Conservation (phyloP, 2,113 vertebrate genomes). For the Podarcis raffonei region DNA sequence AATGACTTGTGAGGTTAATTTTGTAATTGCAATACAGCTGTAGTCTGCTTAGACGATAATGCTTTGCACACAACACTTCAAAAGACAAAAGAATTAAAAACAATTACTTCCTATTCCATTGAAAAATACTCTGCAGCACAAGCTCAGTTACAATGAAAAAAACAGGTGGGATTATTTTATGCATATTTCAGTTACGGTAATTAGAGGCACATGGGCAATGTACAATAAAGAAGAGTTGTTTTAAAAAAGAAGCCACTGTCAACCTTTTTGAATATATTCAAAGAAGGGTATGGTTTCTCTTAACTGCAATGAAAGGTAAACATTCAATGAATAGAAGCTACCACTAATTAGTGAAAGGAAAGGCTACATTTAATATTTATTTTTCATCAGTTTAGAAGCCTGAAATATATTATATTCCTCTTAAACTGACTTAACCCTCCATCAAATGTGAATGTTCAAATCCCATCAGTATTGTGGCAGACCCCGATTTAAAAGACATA, state of each 20-base stretch:
- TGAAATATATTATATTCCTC: background rate
- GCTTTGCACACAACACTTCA: constrained; percentile 25
- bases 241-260: background rate
- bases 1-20: constrained; percentile 48
- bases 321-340: background rate
- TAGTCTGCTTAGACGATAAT: constrained; percentile 51
- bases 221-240: constrained; percentile 29
- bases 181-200: constrained; percentile 45
- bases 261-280: constrained; percentile 22
- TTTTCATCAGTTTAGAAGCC: background rate
- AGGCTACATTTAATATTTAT: background rate
- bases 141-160: constrained; percentile 33
- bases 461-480: constrained; percentile 19
- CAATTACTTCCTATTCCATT: constrained; percentile 37
- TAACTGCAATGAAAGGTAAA: background rate
- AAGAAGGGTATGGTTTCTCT: background rate
- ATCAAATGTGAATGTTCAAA: constrained; percentile 22
- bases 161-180: constrained; percentile 53
- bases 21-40: constrained; percentile 60
- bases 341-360: background rate
- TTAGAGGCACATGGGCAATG: constrained; percentile 38
- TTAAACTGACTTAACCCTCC: background rate
- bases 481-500: constrained; percentile 17
- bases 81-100: constrained; percentile 49
- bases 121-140: constrained; percentile 54